phyloP scores from a whole-genome alignment of 2,113 vertebrate genomes.

The Lota lota region DNA sequence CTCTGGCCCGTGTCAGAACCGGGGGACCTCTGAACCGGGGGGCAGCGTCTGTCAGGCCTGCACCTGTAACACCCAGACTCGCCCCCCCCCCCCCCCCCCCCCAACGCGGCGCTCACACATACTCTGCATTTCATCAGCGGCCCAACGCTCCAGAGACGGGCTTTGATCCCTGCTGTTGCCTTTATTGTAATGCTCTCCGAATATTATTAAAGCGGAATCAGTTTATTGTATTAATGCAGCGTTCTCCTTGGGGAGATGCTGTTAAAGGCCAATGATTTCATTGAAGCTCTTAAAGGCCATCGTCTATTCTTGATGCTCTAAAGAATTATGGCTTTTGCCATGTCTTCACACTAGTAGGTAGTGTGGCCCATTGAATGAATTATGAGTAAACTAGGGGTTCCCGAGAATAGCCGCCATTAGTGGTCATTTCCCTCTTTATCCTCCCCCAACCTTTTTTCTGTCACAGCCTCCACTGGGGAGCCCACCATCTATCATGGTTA shows the following conservation, averaged over 20 bases:
- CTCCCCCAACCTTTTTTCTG: slow-evolving; percentile 31
- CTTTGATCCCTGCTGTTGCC: slow-evolving; percentile 73
- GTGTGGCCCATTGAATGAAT: slow-evolving; percentile 55
- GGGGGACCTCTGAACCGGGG: slow-evolving; percentile 64
- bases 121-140: slow-evolving; percentile 53
- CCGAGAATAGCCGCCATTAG: slow-evolving; percentile 62
- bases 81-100: slow-evolving; percentile 20
- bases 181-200: slow-evolving; percentile 76
- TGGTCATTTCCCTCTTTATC: slow-evolving; percentile 50
- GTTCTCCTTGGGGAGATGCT: slow-evolving; percentile 71
- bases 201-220: slow-evolving; percentile 76
- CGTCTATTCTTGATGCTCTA: slow-evolving; percentile 63
- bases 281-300: slow-evolving; percentile 75
- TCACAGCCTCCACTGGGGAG: slow-evolving; percentile 29
- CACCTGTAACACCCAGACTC: slow-evolving; percentile 71
- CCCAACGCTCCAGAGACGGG: slow-evolving; percentile 53
- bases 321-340: slow-evolving; percentile 69
- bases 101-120: neutral
- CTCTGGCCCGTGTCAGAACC: slow-evolving; percentile 57
- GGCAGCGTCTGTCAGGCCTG: slow-evolving; percentile 69
- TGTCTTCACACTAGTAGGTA: slow-evolving; percentile 59
- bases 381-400: slow-evolving; percentile 55
- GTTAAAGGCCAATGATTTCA: slow-evolving; percentile 79
- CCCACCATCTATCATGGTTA: slow-evolving; percentile 46
- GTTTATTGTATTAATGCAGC: slow-evolving; percentile 75